Evolutionary conservation across 2,888 invertebrate species (phyloP), one percentile per base, ranked within the genome.

Genomic region (Halocaridina rubra): DNA sequence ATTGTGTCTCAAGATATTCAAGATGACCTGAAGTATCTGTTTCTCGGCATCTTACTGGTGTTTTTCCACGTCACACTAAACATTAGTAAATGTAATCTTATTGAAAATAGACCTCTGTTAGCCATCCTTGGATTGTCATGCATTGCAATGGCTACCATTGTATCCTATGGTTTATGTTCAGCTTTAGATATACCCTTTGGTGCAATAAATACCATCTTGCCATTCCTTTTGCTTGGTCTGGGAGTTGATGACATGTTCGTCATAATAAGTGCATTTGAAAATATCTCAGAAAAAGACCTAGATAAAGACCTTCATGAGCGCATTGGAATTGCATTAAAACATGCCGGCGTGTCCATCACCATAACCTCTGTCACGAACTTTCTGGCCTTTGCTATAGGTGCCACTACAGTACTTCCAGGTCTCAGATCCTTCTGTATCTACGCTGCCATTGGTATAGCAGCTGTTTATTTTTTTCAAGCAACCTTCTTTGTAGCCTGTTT

Each of bases 161-260:
- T 94, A 46, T 93, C 95, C 0, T 93, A 94, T 80, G 94, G 95
- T 77, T 90, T 95, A 90, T 95, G 95, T 89, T 94, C 95, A 0
- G 90, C 94, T 4, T 90, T 95, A 81, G 94, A 94, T 13, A 92
- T 96, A 57, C 93, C 94, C 46, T 96, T 95, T 90, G 95, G 96
- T 0, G 96, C 96, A 0, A 94, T 96, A 0, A 96, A 96, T 90
- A 94, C 95, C 4, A 94, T 96, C 8, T 91, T 96, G 86, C 96
- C 96, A 5, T 96, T 96, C 91, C 92, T 96, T 84, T 90, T 96
- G 13, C 93, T 96, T 93, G 96, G 96, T 88, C 93, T 95, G 89
- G 93, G 93, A 89, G 94, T 96, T 27, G 96, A 96, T 89, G 96
- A 96, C 90, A 95, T 96, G 93, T 96, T 96, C 91, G 95, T 96